Conservation (phyloP, 1,140 invertebrate species). For the Aphelenchoides besseyi region DNA sequence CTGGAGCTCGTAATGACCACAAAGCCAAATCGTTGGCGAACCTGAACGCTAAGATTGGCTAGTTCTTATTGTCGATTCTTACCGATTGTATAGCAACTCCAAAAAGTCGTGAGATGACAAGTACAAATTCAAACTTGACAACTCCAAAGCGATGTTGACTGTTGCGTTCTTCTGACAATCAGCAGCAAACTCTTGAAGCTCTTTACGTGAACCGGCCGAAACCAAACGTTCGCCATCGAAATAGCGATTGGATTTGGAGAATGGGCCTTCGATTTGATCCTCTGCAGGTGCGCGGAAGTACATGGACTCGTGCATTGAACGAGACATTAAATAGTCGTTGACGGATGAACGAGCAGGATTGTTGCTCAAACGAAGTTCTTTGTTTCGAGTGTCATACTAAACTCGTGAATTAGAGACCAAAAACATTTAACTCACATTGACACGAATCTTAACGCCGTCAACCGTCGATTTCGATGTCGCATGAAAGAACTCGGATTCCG, state of each 20-base stretch:
- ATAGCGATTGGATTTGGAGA: slow-evolving; percentile 30
- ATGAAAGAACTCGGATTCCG: slow-evolving; percentile 4
- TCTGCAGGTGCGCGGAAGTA: slow-evolving; percentile 27
- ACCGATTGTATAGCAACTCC: slow-evolving; percentile 49
- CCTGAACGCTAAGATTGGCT: slow-evolving; percentile 17
- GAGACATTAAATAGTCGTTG: background rate
- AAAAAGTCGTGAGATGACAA: slow-evolving; percentile 45
- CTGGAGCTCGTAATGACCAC: slow-evolving; percentile 37
- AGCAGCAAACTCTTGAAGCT: slow-evolving; percentile 39
- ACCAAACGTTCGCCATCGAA: slow-evolving; percentile 30
- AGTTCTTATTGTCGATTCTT: no score
- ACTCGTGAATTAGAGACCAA: slow-evolving; percentile 20
- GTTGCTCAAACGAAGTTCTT: slow-evolving; percentile 18
- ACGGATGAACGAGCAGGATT: background rate
- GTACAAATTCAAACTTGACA: slow-evolving; percentile 35
- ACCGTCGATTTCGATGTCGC: background rate
- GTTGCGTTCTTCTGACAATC: slow-evolving; percentile 27
- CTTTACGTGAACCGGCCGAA: slow-evolving; percentile 28
- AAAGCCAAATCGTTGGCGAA: slow-evolving; percentile 53
- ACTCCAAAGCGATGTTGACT: slow-evolving; percentile 33
- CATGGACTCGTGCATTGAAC: slow-evolving; percentile 35
- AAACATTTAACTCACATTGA: background rate
- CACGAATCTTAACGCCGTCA: background rate
- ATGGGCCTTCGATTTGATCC: slow-evolving; percentile 38
- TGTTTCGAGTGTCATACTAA: slow-evolving; percentile 39